Evolutionary conservation across 2,888 invertebrate genomes (phyloP), one percentile per base, ranked within the genome.

Genomic region (Ptychoptera albimana): DNA sequence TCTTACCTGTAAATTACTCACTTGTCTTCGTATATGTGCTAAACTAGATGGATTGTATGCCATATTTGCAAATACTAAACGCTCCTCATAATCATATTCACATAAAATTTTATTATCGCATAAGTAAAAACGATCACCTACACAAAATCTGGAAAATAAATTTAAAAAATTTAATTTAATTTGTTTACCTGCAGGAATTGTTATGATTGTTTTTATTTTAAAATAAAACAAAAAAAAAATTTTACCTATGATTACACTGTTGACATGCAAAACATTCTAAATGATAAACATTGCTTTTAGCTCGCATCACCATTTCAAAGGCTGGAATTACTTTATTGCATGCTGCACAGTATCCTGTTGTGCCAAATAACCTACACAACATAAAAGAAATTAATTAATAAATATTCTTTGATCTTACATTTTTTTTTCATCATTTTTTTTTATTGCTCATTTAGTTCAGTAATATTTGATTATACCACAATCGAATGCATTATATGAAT

Each of bases 291-390:
- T 89, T 88, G 60, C 81, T 82, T 67, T 84, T 81, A 52, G 88
- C 89, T 64, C 88, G 74, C 91, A 92, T 91, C 57, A 91, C 91
- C 88, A 91, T 87, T 71, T 91, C 91, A 68, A 89, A 91, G 52
- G 91, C 88, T 49, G 89, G 89, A 66, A 91, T 91, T 61, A 82
- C 82, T 74, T 91, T 89, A 68, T 81, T 82, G 70, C 91, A 92
- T 46, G 88, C 89, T 54, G 88, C 82, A 66, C 91, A 91, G 66
- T 84, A 84, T 54, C 89, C 89, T 35, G 87, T 87, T 57, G 81
- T 82, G 52, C 89, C 88, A 60, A 88, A 89, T 70, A 91, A 77
- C 72, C 88, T 87, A 73, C 52, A 61, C 59, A n/a, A 32, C 15
- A 34, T 15, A 15, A 12, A 15, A 15, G 12, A 13, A 12, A 12